Evolutionary conservation across 2,797 vertebrate species (phyloP), one percentile per base, ranked within the genome.

Genomic region (Aeoliscus strigatus): DNA sequence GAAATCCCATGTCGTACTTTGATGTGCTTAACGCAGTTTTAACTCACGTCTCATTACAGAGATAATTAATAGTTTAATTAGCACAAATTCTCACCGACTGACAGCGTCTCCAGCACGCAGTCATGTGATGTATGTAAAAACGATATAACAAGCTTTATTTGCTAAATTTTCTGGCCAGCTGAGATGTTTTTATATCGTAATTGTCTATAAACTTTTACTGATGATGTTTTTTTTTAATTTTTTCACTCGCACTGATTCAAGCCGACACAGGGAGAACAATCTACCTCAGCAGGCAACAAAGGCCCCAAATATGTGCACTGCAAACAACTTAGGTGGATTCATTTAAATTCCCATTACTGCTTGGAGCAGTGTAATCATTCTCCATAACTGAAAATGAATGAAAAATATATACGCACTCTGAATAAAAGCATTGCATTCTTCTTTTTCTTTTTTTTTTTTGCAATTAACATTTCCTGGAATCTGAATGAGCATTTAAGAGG

Each of bases 61-160:
- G 65, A 82, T 73, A 83, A 84, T 83, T 81, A 83, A 84, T 78
- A 68, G 60, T 81, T 84, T 79, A 86, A 86, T 86, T 82, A 84
- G 66, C 71, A 77, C 60, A 65, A 57, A 73, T 80, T 77, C 75
- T 67, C 57, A 42, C 46, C 65, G 53, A 75, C 63, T 68, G 59
- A 72, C 73, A 74, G 69, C 69, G 39, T 73, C 66, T 51, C 44
- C 34, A 46, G 18, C 61, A 45, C 47, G 26, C 38, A 15, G 35
- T 39, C 38, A 14, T 6, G 35, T 36, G 56, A 54, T 38, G 39
- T 36, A 39, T 39, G 47, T 21, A 8, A 51, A 55, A 65, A 27
- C n/a, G 39, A 50, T 51, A 38, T 23, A 25, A 56, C 54, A 55
- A 12, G 7, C 24, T 16, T 0, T 5, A 27, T 31, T 62, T 47